Evolutionary conservation across 2,888 invertebrate species (phyloP), one percentile per base, ranked within the genome.

Genomic region (Lacanobia oleracea): DNA sequence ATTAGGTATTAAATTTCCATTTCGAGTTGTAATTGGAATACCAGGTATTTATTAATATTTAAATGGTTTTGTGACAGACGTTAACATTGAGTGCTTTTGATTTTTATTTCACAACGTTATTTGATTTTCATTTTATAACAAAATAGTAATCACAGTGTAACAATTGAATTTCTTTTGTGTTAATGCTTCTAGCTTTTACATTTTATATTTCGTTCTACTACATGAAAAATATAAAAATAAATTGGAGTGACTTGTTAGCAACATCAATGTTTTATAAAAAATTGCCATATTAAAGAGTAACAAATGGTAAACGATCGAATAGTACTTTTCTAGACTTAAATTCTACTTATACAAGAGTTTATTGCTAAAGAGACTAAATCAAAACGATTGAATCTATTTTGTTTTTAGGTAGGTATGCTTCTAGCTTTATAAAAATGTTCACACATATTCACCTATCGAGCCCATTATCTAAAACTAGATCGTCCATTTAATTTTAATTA

Each of bases 401-500:
- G 7, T n/a, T n/a, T n/a, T n/a, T 9, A 0, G 2, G 2, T 9
- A 0, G 1, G 3, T 14, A 14, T 43, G 43, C 43, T 9, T 43
- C 2, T 43, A 18, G 1, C 18, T 27, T 43, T 16, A 18, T 45
- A 40, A 37, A 43, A 60, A 43, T 33, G 23, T 14, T 14, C 6
- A 3, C 3, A 48, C 18, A 18, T 10, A 43, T 48, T 48, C 10
- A 14, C 37, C n/a, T 53, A 61, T 67, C 16, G 16, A 51, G 21
- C 21, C 23, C 18, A 63, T 53, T 62, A 51, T 51, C 62, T 56
- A 10, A 61, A 64, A 43, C 33, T 23, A 64, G 50, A 50, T 23
- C 37, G 0, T 50, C 43, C 45, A 72, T 77, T 77, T 61, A 71
- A 72, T 73, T 81, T 77, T 77, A 72, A 76, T 85, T 77, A 74